Conservation (phyloP, 2,113 vertebrate species). For the Spilogale gracilis region DNA sequence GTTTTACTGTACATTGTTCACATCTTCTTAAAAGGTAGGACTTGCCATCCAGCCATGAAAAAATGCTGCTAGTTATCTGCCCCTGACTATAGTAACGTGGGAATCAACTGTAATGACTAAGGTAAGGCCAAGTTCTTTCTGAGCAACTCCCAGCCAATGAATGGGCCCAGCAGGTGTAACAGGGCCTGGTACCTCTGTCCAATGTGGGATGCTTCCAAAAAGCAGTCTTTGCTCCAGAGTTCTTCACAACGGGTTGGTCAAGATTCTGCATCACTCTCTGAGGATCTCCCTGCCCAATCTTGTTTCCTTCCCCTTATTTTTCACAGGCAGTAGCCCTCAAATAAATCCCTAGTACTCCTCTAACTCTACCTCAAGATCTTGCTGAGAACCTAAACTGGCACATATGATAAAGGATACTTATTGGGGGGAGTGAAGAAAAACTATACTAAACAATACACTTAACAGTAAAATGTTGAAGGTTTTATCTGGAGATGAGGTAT, state of each 20-base stretch:
- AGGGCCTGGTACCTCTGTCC: background rate
- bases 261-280: background rate
- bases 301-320: background rate
- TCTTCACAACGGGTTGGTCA: background rate
- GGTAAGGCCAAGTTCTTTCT: background rate
- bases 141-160: background rate
- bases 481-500: background rate
- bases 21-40: background rate
- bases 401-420: background rate
- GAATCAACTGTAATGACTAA: background rate
- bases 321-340: background rate
- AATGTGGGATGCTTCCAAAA: background rate
- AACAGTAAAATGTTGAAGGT: background rate
- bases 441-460: background rate
- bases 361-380: background rate
- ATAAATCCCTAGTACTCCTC: background rate
- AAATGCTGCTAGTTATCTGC: background rate
- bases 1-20: background rate
- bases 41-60: background rate
- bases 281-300: background rate
- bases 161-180: background rate
- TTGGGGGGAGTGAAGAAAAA: background rate
- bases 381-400: background rate
- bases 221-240: background rate
- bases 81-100: background rate